Percentiles rank a stretch among this genome's conserved stretches.
Conservation (phyloP, 2,888 invertebrate genomes). For the Oscheius sp. region DNA sequence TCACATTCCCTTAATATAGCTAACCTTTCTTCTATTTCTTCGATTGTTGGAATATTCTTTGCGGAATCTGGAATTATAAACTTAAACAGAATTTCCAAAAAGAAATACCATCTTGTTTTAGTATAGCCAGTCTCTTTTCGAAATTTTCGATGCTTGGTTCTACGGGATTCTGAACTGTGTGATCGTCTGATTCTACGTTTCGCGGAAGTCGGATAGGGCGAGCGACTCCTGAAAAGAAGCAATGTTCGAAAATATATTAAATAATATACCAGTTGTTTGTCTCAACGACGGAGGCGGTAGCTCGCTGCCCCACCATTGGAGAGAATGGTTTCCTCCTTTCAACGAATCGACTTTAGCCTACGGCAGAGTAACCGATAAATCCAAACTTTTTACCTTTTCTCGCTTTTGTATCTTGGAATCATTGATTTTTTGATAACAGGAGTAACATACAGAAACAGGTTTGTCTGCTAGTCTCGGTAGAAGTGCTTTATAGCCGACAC, state of each 20-base stretch:
- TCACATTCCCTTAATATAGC: slow-evolving; percentile 65
- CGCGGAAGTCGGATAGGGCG: background rate
- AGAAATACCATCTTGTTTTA: slow-evolving; percentile 35
- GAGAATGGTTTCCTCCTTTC: background rate
- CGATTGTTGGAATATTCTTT: slow-evolving; percentile 29
- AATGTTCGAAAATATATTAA: background rate
- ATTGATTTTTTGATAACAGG: slow-evolving; percentile 58
- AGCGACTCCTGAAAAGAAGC: background rate
- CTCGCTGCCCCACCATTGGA: slow-evolving; percentile 65
- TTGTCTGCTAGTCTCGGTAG: slow-evolving; percentile 57
- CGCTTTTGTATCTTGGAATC: slow-evolving; percentile 39
- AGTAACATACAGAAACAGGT: slow-evolving; percentile 65
- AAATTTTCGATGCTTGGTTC: slow-evolving; percentile 17
- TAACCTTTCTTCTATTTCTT: slow-evolving; percentile 65
- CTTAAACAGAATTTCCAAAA: background rate
- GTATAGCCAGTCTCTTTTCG: slow-evolving; percentile 36
- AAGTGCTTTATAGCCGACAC: slow-evolving; percentile 57
- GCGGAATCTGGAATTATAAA: slow-evolving; percentile 1
- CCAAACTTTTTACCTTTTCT: background rate
- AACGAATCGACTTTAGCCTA: background rate
- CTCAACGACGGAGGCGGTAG: slow-evolving; percentile 66
- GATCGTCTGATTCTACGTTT: background rate
- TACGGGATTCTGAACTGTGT: background rate
- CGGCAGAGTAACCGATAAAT: background rate
- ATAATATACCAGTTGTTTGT: slow-evolving; percentile 20